A percentile compares a stretch with the other conserved stretches of the same genome.
These are phyloP conservation scores for Erebia aethiops DNA, from an alignment of 2,888 invertebrate species.

Conservation along the genomic window DNA sequence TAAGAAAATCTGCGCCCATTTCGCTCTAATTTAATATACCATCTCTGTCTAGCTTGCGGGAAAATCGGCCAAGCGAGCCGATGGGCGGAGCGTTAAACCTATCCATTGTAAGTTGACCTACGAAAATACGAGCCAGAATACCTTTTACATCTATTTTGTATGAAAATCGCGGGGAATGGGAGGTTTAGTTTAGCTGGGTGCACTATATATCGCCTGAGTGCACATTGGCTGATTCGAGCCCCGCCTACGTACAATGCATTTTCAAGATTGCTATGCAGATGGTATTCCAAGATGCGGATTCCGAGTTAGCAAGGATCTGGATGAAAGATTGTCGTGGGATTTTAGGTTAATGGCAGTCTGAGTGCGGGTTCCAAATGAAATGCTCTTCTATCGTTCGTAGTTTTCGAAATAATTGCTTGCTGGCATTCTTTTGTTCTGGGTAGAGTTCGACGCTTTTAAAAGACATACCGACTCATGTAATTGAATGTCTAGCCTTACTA, in stretches of 20 bases:
- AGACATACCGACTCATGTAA: background rate
- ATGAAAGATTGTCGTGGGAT: slow-evolving; percentile 50
- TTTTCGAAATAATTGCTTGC: slow-evolving; percentile 8
- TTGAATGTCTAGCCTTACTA: background rate
- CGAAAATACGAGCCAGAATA: slow-evolving; percentile 58
- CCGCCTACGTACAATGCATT: slow-evolving; percentile 81
- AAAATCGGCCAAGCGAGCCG: slow-evolving; percentile 70
- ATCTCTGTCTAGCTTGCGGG: slow-evolving; percentile 59
- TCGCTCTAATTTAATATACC: slow-evolving; percentile 66
- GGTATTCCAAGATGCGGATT: slow-evolving; percentile 62
- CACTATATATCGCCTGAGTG: slow-evolving; percentile 80
- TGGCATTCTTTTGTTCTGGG: background rate
- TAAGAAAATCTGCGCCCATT: slow-evolving; percentile 69
- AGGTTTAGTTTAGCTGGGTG: slow-evolving; percentile 56
- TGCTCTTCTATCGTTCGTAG: slow-evolving; percentile 53
- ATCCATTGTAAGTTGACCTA: slow-evolving; percentile 60
- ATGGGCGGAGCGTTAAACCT: slow-evolving; percentile 67
- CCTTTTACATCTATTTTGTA: slow-evolving; percentile 49
- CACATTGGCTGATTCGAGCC: slow-evolving; percentile 80
- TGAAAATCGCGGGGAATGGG: slow-evolving; percentile 50
- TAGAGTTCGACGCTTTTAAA: slow-evolving; percentile 12
- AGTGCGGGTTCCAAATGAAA: slow-evolving; percentile 33
- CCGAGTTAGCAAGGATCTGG: slow-evolving; percentile 59
- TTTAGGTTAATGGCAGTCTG: slow-evolving; percentile 61
- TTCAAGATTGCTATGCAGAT: slow-evolving; percentile 80